Evolutionary conservation across 2,888 invertebrate genomes (phyloP).

Genomic region (Mantis religiosa): DNA sequence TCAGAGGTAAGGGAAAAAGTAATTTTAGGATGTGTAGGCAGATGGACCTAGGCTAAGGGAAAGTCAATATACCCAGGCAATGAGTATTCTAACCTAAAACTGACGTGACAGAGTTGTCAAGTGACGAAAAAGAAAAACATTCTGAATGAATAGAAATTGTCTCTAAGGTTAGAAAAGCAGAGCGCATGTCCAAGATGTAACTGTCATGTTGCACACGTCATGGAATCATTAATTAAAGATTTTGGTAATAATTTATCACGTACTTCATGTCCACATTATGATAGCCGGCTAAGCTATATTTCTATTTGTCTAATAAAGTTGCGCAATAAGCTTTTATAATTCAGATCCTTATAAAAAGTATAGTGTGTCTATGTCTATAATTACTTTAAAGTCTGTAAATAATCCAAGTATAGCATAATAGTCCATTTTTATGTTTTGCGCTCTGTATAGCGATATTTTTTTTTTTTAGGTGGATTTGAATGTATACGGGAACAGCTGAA

Average conservation of each 20-base stretch:
- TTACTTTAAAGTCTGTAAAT: no score
- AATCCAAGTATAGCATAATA: no score
- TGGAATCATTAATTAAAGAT: background rate
- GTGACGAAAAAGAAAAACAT: background rate
- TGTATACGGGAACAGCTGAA: no score
- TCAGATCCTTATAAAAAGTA: no score
- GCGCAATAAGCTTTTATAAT: no score
- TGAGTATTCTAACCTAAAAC: background rate
- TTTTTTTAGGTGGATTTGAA: no score
- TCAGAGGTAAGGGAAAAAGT: slow-evolving; percentile 60
- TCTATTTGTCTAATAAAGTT: no score
- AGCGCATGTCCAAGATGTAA: background rate
- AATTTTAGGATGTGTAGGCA: slow-evolving; percentile 9
- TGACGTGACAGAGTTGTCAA: background rate
- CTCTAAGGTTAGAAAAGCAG: background rate
- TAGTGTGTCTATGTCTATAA: no score
- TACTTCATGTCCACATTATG: no score
- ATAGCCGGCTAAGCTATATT: no score
- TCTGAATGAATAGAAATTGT: background rate
- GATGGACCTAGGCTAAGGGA: background rate
- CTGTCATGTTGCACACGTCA: background rate
- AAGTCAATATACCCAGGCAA: background rate
- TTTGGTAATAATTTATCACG: background rate
- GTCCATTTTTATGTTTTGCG: no score
- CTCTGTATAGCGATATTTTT: no score